These are phyloP conservation scores for Dendrocincla fuliginosa DNA, from an alignment of 2,797 vertebrate species.

Conservation along the genomic window DNA sequence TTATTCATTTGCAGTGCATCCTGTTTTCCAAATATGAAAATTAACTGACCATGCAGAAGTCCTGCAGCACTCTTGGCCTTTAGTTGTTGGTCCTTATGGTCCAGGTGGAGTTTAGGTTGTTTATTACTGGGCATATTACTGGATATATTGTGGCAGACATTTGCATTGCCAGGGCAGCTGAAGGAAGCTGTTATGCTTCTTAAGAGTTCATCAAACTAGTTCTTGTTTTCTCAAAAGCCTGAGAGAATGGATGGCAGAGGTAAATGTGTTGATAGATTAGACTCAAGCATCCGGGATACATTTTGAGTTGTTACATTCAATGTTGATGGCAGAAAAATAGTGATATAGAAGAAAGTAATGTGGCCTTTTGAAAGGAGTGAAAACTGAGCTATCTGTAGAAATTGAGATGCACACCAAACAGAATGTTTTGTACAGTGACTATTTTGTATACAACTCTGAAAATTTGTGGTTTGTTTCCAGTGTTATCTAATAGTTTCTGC, in stretches of 20 bases:
- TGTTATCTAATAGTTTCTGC: not conserved
- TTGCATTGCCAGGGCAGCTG: not conserved
- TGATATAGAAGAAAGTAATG: not conserved
- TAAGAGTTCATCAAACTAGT: not conserved
- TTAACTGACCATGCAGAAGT: not conserved
- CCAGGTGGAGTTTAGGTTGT: not conserved
- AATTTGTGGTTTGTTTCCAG: not conserved
- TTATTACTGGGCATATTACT: not conserved
- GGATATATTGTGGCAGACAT: not conserved
- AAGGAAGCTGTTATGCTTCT: not conserved
- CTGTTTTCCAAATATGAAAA: conserved; percentile 49
- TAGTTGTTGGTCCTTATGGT: not conserved
- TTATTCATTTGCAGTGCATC: conserved; percentile 37
- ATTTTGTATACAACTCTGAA: not conserved
- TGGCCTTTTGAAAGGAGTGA: not conserved
- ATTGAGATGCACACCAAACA: not conserved
- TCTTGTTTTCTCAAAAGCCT: not conserved
- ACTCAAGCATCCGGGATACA: not conserved
- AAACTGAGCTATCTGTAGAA: not conserved
- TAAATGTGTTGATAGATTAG: not conserved
- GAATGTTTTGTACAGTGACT: not conserved
- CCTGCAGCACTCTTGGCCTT: not conserved
- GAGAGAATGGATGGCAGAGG: not conserved
- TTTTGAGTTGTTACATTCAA: not conserved
- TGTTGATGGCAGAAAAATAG: not conserved